A percentile compares a stretch with the other conserved stretches of the same genome.
Conservation (phyloP, 1,140 invertebrate genomes). For the Drosophila sulfurigaster region DNA sequence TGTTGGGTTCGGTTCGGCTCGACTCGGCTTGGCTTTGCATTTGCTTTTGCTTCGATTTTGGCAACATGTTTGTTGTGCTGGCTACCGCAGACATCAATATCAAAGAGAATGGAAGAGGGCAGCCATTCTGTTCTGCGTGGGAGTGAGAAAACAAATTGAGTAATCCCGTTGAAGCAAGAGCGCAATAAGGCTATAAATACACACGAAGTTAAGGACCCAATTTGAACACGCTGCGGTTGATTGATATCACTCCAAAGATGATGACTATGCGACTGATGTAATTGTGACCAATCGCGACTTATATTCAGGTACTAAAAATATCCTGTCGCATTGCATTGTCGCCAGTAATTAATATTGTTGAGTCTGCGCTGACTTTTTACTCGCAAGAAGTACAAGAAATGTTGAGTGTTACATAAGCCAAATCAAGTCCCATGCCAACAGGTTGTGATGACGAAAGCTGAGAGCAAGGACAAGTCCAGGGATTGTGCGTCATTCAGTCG, state of each 20-base stretch:
- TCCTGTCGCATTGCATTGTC: background rate
- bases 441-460: slow-evolving; percentile 18
- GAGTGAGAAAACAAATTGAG: slow-evolving; percentile 59
- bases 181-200: slow-evolving; percentile 64
- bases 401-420: slow-evolving; percentile 1
- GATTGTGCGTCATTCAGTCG: slow-evolving; percentile 38
- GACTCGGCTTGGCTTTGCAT: slow-evolving; percentile 7
- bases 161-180: slow-evolving; percentile 43
- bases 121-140: background rate
- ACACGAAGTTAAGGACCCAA: slow-evolving; percentile 10
- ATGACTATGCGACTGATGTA: slow-evolving; percentile 14
- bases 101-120: background rate
- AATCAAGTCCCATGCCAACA: slow-evolving; percentile 24
- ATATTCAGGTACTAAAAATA: slow-evolving; percentile 5
- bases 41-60: slow-evolving; percentile 38
- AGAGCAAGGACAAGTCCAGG: slow-evolving; percentile 4
- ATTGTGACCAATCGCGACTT: slow-evolving; percentile 30
- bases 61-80: slow-evolving; percentile 55
- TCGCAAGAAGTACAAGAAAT: background rate
- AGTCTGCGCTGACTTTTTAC: background rate
- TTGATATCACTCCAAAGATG: slow-evolving; percentile 16
- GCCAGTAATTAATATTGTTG: background rate
- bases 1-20: slow-evolving; percentile 42
- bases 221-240: slow-evolving; percentile 14
- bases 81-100: slow-evolving; percentile 28